Evolutionary conservation across 2,888 invertebrate genomes (phyloP), one percentile per base, ranked within the genome.

Genomic region (Agrotis ipsilon): DNA sequence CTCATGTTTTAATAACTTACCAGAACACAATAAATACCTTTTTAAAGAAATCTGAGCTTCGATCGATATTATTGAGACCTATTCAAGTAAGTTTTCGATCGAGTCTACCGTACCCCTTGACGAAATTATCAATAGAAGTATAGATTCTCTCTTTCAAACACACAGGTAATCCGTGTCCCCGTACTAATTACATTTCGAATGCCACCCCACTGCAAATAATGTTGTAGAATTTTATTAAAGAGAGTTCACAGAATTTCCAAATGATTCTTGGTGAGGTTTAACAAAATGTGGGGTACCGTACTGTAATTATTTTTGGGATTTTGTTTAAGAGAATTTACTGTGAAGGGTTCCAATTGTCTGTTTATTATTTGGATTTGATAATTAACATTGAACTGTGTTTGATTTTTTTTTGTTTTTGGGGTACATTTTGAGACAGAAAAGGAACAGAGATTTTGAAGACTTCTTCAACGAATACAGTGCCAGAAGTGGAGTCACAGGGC

Each of bases 181-280:
- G 75, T 72, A 75, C 79, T 86, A 87, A 88, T 88, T 87, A 87
- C 88, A 87, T 88, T 86, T 85, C 80, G 75, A 83, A 81, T 80
- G 82, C 75, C 80, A 74, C 80, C 79, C 82, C 74, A 68, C 19
- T 52, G 82, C 77, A 78, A 81, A 84, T 79, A 82, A 72, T 73
- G 61, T 66, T 80, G 72, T 72, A 73, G 74, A 65, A 77, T 82
- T 79, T 84, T 83, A 82, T 84, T 84, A 82, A 76, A 73, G 69
- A 65, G 55, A 58, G 67, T 69, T 82, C 68, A 61, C 64, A 60
- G 78, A 77, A 76, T 76, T 64, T 54, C 60, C 49, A 46, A 59
- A 54, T 72, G 61, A 67, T 76, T 62, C 27, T 58, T 43, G 59
- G 60, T 54, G 21, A 57, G 27, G 60, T 54, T 55, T 52, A 81